These are phyloP conservation scores for Leptinotarsa rubiginosa DNA, from an alignment of 2,888 invertebrate genomes.

Conservation along the genomic window DNA sequence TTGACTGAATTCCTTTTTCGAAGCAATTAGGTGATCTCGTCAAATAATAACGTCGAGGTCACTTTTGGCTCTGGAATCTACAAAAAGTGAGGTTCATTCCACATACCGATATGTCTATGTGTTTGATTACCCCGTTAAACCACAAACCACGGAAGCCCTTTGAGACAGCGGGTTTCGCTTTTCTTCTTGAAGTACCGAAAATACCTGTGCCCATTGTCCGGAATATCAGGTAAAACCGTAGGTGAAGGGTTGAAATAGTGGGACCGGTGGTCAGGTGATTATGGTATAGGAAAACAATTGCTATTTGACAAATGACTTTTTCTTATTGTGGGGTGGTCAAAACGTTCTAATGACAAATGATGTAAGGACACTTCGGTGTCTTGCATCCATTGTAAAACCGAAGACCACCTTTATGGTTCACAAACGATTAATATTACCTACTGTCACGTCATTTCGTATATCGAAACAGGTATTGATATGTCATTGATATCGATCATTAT, in stretches of 20 bases:
- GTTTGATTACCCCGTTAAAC: background rate
- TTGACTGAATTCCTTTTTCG: no score
- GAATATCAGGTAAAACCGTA: conserved; percentile 41
- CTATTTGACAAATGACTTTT: conserved; percentile 66
- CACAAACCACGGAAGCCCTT: background rate
- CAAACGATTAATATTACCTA: conserved; percentile 58
- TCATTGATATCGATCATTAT: conserved; percentile 51
- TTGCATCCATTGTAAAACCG: conserved; percentile 55
- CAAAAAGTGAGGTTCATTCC: background rate
- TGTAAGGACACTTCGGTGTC: conserved; percentile 62
- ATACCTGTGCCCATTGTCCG: conserved; percentile 1
- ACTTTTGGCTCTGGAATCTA: background rate
- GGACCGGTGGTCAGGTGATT: conserved; percentile 57
- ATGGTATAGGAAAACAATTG: conserved; percentile 61
- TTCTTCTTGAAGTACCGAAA: conserved; percentile 8
- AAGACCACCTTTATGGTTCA: conserved; percentile 63
- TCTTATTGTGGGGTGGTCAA: conserved; percentile 64
- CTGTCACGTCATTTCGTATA: conserved; percentile 53
- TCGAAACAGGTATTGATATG: conserved; percentile 51
- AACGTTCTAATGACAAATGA: conserved; percentile 65
- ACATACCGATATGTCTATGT: background rate
- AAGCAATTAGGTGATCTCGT: no score
- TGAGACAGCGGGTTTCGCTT: background rate
- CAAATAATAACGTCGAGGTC: background rate
- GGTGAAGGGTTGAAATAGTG: conserved; percentile 57